A percentile compares a stretch with the other conserved stretches of the same genome.
Evolutionary conservation across 2,113 vertebrate genomes (phyloP).

Genomic region (Carettochelys insculpta): DNA sequence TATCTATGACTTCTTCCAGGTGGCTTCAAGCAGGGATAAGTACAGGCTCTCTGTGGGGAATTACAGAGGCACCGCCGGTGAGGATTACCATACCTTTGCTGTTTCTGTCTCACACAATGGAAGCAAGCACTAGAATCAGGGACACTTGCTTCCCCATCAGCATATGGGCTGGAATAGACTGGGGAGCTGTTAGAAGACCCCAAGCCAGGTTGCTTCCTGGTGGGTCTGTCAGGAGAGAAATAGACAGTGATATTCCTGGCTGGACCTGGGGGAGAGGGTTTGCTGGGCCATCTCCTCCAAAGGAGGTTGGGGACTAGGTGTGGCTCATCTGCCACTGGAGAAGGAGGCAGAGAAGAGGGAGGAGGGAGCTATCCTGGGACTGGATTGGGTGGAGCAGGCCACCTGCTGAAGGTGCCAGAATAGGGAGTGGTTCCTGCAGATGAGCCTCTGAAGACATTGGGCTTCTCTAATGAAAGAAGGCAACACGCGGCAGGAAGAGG

Average conservation of each 20-base stretch:
- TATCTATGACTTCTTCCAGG: conserved; percentile 83
- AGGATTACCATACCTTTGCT: neutral
- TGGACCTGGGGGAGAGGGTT: neutral
- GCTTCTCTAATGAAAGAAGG: neutral
- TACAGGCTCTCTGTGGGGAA: conserved; percentile 83
- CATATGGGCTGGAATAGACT: neutral
- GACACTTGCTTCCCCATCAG: neutral
- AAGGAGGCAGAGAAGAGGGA: neutral
- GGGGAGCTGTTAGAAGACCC: neutral
- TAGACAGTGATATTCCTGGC: neutral
- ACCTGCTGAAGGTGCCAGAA: neutral
- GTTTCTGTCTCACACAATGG: neutral
- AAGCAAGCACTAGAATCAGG: neutral
- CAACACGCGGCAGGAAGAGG: neutral
- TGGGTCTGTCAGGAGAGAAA: neutral
- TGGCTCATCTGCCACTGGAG: neutral
- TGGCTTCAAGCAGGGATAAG: conserved; percentile 81
- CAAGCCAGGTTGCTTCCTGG: neutral
- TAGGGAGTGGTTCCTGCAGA: neutral
- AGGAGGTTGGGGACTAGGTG: neutral
- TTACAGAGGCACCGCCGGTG: conserved; percentile 88
- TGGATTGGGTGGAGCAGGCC: neutral
- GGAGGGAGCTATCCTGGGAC: neutral
- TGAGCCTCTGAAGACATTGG: neutral
- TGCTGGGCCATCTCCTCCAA: neutral